Percentiles rank a stretch among this genome's conserved stretches.
Evolutionary conservation across 2,888 invertebrate species (phyloP).

Genomic region (Rhagonycha lutea): DNA sequence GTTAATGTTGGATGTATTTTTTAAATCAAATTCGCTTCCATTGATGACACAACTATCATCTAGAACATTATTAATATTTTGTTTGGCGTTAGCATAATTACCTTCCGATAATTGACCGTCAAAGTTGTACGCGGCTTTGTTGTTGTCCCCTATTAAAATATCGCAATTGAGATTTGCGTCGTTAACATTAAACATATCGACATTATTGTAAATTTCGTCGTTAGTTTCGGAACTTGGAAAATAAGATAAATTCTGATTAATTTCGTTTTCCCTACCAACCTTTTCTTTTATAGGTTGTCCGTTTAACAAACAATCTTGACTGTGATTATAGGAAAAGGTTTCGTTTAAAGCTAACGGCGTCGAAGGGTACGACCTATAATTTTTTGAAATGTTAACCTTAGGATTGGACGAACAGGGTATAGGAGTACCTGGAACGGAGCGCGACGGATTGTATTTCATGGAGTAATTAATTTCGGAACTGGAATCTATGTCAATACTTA

Average conservation of each 20-base stretch:
- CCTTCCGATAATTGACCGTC: constrained; percentile 30
- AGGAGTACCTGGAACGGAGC: constrained; percentile 73
- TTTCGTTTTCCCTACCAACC: constrained; percentile 7
- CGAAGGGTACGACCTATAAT: constrained; percentile 72
- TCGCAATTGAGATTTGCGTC: constrained; percentile 29
- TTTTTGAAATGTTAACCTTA: constrained; percentile 50
- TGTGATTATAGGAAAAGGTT: constrained; percentile 48
- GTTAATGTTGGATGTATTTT: constrained; percentile 24
- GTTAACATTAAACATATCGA: constrained; percentile 31
- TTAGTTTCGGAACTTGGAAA: constrained; percentile 27
- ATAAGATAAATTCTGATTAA: constrained; percentile 17
- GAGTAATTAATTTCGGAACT: constrained; percentile 32
- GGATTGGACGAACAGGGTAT: constrained; percentile 58
- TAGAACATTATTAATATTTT: constrained; percentile 32
- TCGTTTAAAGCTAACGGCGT: constrained; percentile 63
- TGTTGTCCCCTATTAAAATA: constrained; percentile 32
- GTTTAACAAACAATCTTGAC: constrained; percentile 53
- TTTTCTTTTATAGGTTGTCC: constrained; percentile 51
- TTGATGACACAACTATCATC: constrained; percentile 30
- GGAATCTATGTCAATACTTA: constrained; percentile 41
- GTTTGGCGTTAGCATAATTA: constrained; percentile 33
- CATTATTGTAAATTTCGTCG: constrained; percentile 28
- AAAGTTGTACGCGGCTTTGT: constrained; percentile 35
- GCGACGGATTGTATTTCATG: constrained; percentile 56
- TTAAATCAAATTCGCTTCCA: constrained; percentile 34